Evolutionary conservation across 2,797 vertebrate genomes (phyloP).

Genomic region (Gymnodraco acuticeps): DNA sequence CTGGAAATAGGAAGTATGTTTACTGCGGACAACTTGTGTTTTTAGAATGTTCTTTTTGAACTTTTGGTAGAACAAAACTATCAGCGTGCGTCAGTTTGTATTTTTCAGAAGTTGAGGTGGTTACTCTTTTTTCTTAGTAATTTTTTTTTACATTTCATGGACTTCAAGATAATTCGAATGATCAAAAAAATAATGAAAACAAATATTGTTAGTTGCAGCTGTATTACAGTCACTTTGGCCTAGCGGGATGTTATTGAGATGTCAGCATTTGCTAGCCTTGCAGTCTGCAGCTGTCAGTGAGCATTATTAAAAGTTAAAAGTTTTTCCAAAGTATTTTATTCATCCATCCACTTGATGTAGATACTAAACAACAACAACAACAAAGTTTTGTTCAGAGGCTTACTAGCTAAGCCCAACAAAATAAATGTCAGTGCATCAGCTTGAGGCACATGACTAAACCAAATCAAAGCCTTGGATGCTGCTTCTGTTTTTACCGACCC

Average conservation of each 20-base stretch:
- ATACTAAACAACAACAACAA: conserved; percentile 27
- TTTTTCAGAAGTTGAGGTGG: neutral
- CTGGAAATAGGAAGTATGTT: too few species aligned
- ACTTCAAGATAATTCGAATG: neutral
- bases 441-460: conserved; percentile 48
- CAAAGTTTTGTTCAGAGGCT: conserved; percentile 30
- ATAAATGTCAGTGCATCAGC: conserved; percentile 46
- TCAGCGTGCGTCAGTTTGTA: neutral
- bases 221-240: neutral
- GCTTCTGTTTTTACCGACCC: conserved; percentile 32
- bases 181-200: neutral
- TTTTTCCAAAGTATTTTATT: conserved; percentile 24
- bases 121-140: too few species aligned
- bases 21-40: neutral
- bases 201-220: neutral
- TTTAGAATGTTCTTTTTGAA: too few species aligned
- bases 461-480: conserved; percentile 40
- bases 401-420: conserved; percentile 24
- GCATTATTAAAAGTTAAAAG: neutral
- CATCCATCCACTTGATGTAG: conserved; percentile 8
- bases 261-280: neutral
- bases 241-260: neutral
- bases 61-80: too few species aligned
- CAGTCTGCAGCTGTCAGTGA: neutral
- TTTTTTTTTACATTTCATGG: neutral